Base-by-base conservation (phyloP, 1,140 invertebrate genomes). In the Zaprionus tsacasi region DNA sequence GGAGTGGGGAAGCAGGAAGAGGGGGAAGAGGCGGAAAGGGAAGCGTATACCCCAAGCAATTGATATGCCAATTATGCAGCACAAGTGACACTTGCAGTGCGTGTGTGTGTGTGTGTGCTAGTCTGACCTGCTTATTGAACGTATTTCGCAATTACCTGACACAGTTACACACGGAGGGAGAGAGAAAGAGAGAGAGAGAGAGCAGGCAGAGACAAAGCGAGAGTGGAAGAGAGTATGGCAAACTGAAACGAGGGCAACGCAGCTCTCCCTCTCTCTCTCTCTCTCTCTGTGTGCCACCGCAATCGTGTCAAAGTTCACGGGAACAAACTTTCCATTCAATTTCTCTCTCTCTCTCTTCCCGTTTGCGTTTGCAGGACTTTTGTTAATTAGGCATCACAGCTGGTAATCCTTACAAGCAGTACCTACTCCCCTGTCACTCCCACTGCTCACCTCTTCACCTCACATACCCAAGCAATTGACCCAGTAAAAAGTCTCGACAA, bases 101-200 rank as follows among this genome's bases (percentile, higher is more conserved):
- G 55, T 52, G 36, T 57, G 30, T 45, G n/a, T 59, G 57, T 63
- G 25, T 69, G 15, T 40, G 52, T 57, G 21, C 21, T 27, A 64
- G 36, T 74, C 17, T 38, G 83, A 88, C 85, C 83, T 89, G 85
- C 85, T 88, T 88, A 88, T 88, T 89, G 83, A 87, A 87, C 85
- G 64, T 55, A 36, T 65, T 65, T 56, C 54, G 80, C 82, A 87
- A 87, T 87, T 87, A 87, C 78, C 83, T 88, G 85, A 78, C 83
- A 88, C 70, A 88, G 70, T 87, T 86, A 27, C 52, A 38, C 30
- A 38, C 64, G 75, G 78, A 78, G 6, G 7, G 2, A 7, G 6
- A 7, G 13, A 43, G n/a, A 3, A n/a, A 15, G n/a, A 3, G 13
- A 43, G n/a, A 3, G 40, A 15, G n/a, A 3, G 40, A n/a, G 38